Percentiles rank a stretch among this genome's conserved stretches.
Evolutionary conservation across 2,888 invertebrate genomes (phyloP).

Genomic region (Xylocampa areola): DNA sequence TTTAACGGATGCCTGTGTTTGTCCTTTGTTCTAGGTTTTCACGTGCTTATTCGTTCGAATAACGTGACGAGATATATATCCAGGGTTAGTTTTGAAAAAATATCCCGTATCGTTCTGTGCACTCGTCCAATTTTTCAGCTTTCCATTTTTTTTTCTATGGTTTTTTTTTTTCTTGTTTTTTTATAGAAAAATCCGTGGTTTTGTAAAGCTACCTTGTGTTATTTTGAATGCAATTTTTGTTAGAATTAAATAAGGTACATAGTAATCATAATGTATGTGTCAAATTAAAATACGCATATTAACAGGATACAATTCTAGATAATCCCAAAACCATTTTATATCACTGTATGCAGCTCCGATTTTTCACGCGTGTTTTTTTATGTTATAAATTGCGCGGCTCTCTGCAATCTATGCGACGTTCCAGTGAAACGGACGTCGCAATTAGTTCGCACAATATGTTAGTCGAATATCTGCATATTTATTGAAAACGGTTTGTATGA

Average conservation of each 20-base stretch:
- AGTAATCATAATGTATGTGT: too few relatives aligned
- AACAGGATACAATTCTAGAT: neutral
- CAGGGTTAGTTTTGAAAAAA: conserved; percentile 57
- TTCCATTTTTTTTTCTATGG: conserved; percentile 20
- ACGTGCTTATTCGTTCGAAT: conserved; percentile 69
- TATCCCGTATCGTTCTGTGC: conserved; percentile 51
- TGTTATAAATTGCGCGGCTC: conserved; percentile 66
- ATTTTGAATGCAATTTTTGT: too few relatives aligned
- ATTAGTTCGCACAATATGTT: conserved; percentile 72
- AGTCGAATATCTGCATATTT: conserved; percentile 72
- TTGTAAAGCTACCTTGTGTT: neutral
- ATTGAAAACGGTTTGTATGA: conserved; percentile 62
- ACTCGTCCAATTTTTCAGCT: conserved; percentile 40
- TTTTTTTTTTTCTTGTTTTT: neutral
- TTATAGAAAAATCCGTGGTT: neutral
- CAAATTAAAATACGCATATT: too few relatives aligned
- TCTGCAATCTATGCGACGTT: conserved; percentile 63
- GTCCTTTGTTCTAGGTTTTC: conserved; percentile 70
- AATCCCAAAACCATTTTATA: conserved; percentile 10
- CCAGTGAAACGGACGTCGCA: conserved; percentile 69
- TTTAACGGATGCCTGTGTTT: conserved; percentile 63
- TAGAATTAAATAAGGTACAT: neutral
- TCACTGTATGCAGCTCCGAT: conserved; percentile 14
- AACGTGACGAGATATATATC: conserved; percentile 71
- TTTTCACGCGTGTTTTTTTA: conserved; percentile 50